phyloP scores from a whole-genome alignment of 2,888 invertebrate genomes.

The Podabrus alpinus region DNA sequence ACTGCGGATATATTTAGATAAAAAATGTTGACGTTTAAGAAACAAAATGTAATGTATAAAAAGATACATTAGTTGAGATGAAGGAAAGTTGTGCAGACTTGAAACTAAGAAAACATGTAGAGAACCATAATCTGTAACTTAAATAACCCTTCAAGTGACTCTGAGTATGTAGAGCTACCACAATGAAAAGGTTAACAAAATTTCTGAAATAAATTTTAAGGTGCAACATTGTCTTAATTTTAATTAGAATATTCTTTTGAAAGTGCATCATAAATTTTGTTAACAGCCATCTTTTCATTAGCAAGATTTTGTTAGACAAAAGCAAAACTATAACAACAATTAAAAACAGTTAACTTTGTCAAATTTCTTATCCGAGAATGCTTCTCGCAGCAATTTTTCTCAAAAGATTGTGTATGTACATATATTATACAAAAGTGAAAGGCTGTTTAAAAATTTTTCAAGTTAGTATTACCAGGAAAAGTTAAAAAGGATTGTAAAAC shows the following conservation, averaged over 20 bases:
- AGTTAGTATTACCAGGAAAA: background rate
- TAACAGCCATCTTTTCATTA: background rate
- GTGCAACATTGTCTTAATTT: background rate
- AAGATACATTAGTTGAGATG: background rate
- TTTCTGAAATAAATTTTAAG: background rate
- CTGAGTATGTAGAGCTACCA: background rate
- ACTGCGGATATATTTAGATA: background rate
- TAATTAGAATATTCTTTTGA: background rate
- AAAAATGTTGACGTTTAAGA: background rate
- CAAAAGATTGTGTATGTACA: background rate
- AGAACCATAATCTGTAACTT: constrained; percentile 4
- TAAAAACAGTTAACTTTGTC: background rate
- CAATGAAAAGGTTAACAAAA: background rate
- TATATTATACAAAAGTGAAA: background rate
- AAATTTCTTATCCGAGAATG: background rate
- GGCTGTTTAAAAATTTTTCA: background rate
- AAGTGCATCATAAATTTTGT: background rate
- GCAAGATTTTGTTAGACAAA: background rate
- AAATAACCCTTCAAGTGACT: constrained; percentile 1
- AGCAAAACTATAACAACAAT: background rate
- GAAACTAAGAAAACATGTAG: background rate
- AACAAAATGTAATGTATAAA: constrained; percentile 4
- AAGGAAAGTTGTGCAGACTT: background rate
- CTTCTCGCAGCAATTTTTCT: background rate
- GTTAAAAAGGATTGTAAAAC: background rate